Percentiles rank a stretch among this genome's conserved stretches.
Conservation (phyloP, 2,797 vertebrate genomes). For the Lepidocolaptes lacrymiger region DNA sequence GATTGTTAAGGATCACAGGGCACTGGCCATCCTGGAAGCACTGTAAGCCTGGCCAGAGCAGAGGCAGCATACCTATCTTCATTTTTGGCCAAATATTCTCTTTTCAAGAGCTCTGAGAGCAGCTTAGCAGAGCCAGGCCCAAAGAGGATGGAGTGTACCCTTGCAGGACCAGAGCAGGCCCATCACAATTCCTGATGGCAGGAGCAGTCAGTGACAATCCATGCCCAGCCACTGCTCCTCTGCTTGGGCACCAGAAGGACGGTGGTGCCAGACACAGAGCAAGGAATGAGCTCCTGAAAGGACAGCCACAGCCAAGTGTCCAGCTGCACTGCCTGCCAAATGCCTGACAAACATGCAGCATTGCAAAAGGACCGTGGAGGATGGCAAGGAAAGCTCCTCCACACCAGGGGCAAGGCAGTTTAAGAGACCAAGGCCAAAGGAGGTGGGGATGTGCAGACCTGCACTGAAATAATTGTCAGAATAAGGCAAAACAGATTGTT, state of each 20-base stretch:
- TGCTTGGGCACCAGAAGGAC: neutral
- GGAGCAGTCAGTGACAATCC: constrained; percentile 23
- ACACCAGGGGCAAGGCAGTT: neutral
- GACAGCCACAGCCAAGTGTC: neutral
- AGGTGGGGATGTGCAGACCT: rapidly evolving
- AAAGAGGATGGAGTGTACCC: neutral
- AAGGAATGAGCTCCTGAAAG: neutral
- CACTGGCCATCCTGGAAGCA: neutral
- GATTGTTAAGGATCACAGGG: neutral
- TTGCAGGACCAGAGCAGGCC: neutral
- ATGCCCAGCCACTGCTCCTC: neutral
- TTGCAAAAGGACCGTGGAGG: neutral
- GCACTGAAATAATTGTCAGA: neutral
- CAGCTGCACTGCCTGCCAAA: constrained; percentile 40
- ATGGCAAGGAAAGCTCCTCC: neutral
- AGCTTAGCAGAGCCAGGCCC: neutral
- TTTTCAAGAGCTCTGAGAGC: neutral
- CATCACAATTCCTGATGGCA: neutral
- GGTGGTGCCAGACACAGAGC: neutral
- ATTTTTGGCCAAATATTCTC: neutral
- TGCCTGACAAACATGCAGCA: neutral
- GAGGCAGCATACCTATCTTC: neutral
- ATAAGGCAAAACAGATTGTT: neutral
- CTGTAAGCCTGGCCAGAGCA: neutral
- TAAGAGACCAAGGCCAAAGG: neutral